Base-by-base conservation (phyloP, 2,113 vertebrate genomes). In the Panthera tigris region DNA sequence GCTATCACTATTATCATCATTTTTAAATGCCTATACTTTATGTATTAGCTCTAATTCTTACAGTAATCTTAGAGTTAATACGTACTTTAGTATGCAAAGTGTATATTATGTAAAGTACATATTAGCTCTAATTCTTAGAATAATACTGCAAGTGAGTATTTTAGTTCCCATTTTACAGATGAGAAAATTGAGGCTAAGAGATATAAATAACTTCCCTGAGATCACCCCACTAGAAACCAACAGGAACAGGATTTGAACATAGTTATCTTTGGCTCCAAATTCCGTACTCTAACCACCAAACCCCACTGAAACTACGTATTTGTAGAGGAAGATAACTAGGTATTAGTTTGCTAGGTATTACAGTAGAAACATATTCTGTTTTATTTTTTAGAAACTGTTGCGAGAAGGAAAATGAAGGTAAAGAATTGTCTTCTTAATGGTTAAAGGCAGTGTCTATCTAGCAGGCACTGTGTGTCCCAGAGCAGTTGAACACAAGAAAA, bases 1-100 rank as follows among this genome's bases (percentile, higher is more conserved):
- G 7, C 14, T 63, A 0, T 83, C 27, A 14, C 76, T 78, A 66
- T 50, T 15, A 29, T 80, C 66, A 89, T 78, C 50, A 83, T 84
- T 96, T 78, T 69, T 18, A 96, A 93, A 73, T 96, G 48, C 12
- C 52, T 8, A 4, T 65, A 74, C 48, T 88, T 82, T 96, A 65
- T 1, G 16, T 19, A 78, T 84, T 18, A 69, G 39, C 61, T 69
- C n/a, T 52, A 63, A 61, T 89, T 78, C 27, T 89, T 89, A 69
- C 4, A 76, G 76, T 19, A 69, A 33, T 84, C 33, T 57, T 57
- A 57, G 15, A 57, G 55, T 7, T 57, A 57, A 57, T 57, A 57
- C 21, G 55, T 57, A 57, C 55, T 57, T 57, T 57, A 21, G 45
- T 45, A 45, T 45, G 45, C 8, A 45, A 45, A 45, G 45, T 45